A percentile compares a stretch with the other conserved stretches of the same genome.
These are phyloP conservation scores for Chelonoidis abingdonii DNA, from an alignment of 2,113 vertebrate species.

Conservation along the genomic window DNA sequence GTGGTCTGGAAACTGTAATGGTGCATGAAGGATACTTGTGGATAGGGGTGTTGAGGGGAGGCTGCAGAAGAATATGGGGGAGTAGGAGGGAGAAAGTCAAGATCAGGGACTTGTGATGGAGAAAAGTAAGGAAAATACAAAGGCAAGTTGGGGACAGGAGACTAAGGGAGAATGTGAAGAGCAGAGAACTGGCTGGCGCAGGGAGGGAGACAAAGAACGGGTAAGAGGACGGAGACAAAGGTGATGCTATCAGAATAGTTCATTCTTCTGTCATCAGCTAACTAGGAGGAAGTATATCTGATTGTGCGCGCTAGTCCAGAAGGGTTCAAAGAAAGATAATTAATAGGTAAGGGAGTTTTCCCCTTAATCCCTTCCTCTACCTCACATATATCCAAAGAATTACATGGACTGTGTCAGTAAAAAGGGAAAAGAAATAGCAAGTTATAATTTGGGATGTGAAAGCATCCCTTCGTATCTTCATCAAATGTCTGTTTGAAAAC, in stretches of 20 bases:
- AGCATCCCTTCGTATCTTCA: neutral
- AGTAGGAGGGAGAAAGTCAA: neutral
- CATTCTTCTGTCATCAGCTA: neutral
- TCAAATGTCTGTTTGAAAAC: neutral
- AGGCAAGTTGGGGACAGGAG: neutral
- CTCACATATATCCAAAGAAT: neutral
- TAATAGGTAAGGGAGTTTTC: neutral
- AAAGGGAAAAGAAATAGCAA: neutral
- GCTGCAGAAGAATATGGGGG: neutral
- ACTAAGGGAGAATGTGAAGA: neutral
- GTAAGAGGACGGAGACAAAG: neutral
- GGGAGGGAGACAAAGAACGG: neutral
- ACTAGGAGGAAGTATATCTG: neutral
- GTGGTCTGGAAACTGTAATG: neutral
- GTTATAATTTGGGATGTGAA: neutral
- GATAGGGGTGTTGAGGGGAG: accelerated
- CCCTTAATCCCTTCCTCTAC: neutral
- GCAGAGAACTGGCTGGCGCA: neutral
- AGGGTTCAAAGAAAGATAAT: neutral
- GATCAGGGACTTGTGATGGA: neutral
- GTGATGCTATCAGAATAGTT: neutral
- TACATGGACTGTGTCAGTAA: neutral
- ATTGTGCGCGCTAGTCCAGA: neutral
- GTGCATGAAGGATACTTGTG: neutral
- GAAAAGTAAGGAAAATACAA: neutral